These are phyloP conservation scores for Drosophila azteca DNA, from an alignment of 1,140 invertebrate genomes.

Conservation along the genomic window DNA sequence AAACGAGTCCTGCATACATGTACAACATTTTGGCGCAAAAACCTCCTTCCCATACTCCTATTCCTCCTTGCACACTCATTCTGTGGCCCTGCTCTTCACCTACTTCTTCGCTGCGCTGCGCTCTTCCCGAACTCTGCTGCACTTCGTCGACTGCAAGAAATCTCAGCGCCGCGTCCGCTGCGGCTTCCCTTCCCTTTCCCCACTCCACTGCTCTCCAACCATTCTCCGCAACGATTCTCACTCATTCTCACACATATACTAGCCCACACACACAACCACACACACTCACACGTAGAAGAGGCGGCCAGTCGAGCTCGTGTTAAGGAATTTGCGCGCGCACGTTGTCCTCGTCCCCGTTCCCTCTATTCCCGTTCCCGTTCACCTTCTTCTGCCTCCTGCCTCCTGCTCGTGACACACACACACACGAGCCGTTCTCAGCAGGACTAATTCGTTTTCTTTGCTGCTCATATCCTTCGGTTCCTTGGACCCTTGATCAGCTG, in stretches of 20 bases:
- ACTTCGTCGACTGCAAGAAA: conserved; percentile 55
- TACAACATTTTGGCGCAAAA: conserved; percentile 73
- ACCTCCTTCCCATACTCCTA: conserved; percentile 35
- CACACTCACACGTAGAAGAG: too few relatives aligned
- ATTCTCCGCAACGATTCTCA: not conserved
- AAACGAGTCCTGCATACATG: conserved; percentile 65
- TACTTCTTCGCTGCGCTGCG: conserved; percentile 55
- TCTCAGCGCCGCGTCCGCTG: conserved; percentile 57
- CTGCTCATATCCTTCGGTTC: conserved; percentile 69
- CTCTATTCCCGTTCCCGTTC: conserved; percentile 19
- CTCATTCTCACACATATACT: conserved; percentile 11
- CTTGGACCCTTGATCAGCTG: conserved; percentile 58
- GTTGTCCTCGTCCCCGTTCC: conserved; percentile 54
- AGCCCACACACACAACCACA: conserved; percentile 10
- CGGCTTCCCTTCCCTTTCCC: conserved; percentile 28
- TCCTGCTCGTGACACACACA: conserved; percentile 57
- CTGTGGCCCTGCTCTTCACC: conserved; percentile 67
- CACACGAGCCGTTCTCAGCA: conserved; percentile 60
- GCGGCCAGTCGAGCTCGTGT: conserved; percentile 54
- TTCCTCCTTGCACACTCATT: conserved; percentile 60
- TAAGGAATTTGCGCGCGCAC: conserved; percentile 77
- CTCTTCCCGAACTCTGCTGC: conserved; percentile 16
- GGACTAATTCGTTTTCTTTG: conserved; percentile 66
- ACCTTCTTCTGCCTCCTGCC: conserved; percentile 43
- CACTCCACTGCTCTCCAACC: conserved; percentile 37